Percentiles rank a stretch among this genome's conserved stretches.
Conservation (phyloP, 1,140 invertebrate species). For the Stratiolaelaps scimitus region DNA sequence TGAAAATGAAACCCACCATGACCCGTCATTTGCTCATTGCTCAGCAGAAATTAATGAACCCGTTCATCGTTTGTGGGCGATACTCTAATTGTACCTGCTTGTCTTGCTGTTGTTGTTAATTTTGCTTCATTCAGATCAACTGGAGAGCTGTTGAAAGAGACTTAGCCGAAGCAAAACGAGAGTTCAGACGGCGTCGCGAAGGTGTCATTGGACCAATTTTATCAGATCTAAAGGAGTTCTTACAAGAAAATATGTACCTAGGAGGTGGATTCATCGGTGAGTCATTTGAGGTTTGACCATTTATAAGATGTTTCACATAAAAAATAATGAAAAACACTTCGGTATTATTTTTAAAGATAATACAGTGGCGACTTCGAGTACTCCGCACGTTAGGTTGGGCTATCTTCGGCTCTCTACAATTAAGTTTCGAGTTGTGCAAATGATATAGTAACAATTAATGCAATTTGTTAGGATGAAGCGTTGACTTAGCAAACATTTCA, state of each 20-base stretch:
- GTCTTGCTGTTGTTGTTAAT: background rate
- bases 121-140: constrained; percentile 6
- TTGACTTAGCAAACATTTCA: too few species aligned
- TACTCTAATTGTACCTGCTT: background rate
- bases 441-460: too few species aligned
- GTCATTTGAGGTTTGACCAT: background rate
- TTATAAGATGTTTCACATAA: too few species aligned
- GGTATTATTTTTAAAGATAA: too few species aligned
- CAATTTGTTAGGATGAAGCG: too few species aligned
- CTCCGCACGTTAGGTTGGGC: too few species aligned
- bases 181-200: background rate
- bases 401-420: too few species aligned
- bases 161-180: background rate
- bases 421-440: too few species aligned
- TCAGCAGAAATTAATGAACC: background rate
- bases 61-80: background rate
- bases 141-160: constrained; percentile 15
- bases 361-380: too few species aligned
- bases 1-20: background rate
- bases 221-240: background rate
- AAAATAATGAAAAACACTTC: too few species aligned
- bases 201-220: background rate
- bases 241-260: background rate
- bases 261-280: constrained; percentile 26
- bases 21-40: background rate